Evolutionary conservation across 2,888 invertebrate species (phyloP), one percentile per base, ranked within the genome.

Genomic region (Agrochola macilenta): DNA sequence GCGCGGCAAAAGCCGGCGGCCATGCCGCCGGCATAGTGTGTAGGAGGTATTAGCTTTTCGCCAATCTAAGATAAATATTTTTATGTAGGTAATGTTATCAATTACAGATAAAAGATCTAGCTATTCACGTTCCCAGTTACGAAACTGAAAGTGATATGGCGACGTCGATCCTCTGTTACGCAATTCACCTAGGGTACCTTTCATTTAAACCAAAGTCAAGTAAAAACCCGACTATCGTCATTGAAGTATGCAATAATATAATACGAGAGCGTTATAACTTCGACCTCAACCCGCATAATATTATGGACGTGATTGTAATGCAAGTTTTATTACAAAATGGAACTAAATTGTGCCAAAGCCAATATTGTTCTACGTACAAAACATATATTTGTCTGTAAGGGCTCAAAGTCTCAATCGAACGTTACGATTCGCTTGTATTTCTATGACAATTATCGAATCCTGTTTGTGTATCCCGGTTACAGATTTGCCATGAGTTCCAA

Each of bases 251-350:
- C 68, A 78, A 82, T 76, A 58, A 73, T 23, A 57, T 63, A 75
- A 65, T 68, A 72, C 60, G 54, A 76, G 70, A 77, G 39, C 76
- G 68, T 79, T 70, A 79, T 57, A 82, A 74, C 26, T 30, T 46
- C 74, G 76, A 82, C 87, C 86, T 84, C 69, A 77, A 87, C 81
- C 87, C 60, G 52, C 75, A 82, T 88, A 77, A 69, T 75, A 74
- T 81, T 79, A 72, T 79, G 73, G 71, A 82, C 79, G 74, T 84
- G 84, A 74, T 69, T 80, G 68, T 70, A 78, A 58, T 78, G 69
- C 74, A 80, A 77, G 77, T 81, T 82, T 75, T 77, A 69, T 69
- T 78, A 78, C 66, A 74, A 79, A 74, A 69, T 69, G 61, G 30
- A 66, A 65, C 57, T 72, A 80, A 46, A 77, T 72, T 74, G 57